Percentiles rank a stretch among this genome's conserved stretches.
These are phyloP conservation scores for Rhodinocichla rosea DNA, from an alignment of 2,113 vertebrate genomes.

Conservation along the genomic window DNA sequence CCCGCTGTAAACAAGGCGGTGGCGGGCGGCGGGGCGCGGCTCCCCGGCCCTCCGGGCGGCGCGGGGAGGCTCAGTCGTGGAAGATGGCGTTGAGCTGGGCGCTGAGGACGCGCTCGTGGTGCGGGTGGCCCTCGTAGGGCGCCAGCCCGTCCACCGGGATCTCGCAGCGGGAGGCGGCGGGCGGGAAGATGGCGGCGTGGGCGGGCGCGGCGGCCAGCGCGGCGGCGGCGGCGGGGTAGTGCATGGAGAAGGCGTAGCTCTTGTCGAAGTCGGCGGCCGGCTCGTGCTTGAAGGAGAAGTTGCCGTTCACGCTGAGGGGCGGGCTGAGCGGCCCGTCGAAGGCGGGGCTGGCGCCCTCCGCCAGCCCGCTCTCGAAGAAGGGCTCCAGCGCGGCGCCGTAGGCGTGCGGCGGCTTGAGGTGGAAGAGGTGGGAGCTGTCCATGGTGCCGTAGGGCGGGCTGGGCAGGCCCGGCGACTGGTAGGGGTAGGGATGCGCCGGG, in stretches of 20 bases:
- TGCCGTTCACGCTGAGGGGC: conserved; percentile 95
- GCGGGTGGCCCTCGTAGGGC: conserved; percentile 91
- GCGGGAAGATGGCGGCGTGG: conserved; percentile 80
- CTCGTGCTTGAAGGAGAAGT: conserved; percentile 98
- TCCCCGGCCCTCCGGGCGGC: conserved; percentile 27
- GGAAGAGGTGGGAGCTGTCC: conserved; percentile 97
- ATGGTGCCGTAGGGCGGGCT: conserved; percentile 96
- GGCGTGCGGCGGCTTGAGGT: conserved; percentile 82
- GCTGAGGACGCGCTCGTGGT: conserved; percentile 93
- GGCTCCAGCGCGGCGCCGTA: conserved; percentile 85
- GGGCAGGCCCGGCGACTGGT: conserved; percentile 92
- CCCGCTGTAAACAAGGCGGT: conserved; percentile 74
- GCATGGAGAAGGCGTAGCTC: conserved; percentile 91
- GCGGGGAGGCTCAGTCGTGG: conserved; percentile 81
- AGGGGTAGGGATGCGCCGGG: conserved; percentile 84
- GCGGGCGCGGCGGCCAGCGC: conserved; percentile 72
- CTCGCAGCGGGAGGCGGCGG: conserved; percentile 82
- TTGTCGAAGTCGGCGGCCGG: conserved; percentile 87
- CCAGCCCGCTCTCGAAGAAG: conserved; percentile 89
- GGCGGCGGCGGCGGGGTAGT: conserved; percentile 79
- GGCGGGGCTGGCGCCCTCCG: conserved; percentile 85
- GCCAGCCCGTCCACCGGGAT: conserved; percentile 88
- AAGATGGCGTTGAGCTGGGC: conserved; percentile 96
- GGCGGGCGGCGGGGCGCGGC: conserved; percentile 55
- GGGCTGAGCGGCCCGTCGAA: conserved; percentile 96